Base-by-base conservation (phyloP, 2,113 vertebrate species). In the Petaurus breviceps region DNA sequence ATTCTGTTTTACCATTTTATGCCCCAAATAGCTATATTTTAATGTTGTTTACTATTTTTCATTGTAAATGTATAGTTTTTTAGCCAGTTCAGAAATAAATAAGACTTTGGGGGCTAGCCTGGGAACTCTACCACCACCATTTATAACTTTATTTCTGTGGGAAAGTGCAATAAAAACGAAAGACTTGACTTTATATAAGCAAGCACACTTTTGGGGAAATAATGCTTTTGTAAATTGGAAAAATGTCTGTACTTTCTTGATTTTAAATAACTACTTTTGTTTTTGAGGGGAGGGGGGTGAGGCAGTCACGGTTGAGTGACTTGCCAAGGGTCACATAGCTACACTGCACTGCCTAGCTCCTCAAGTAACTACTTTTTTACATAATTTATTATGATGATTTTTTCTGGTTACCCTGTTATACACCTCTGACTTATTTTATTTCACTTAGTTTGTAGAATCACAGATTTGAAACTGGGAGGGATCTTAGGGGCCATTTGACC, bases 41-140 rank as follows among this genome's bases (percentile, higher is more conserved):
- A 43, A 28, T 84, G 55, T 91, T 95, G 91, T 92, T 3, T 93
- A 93, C 92, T 90, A 51, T 68, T 95, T 94, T 95, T 95, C 46
- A 96, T 92, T 91, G 77, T 23, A 84, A 57, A 57, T 57, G 6
- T 57, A 11, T 57, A 28, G 25, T 57, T 57, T 28, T 57, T 57
- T 49, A 49, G 47, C 57, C 57, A 61, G 9, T 37, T 61, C 28
- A 61, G 57, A 37, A 26, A 37, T 14, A 0, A 49, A 53, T 90
- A 51, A 54, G 90, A 46, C 94, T 95, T 92, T 91, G 90, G 93
- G 92, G 53, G 8, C 31, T 52, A 37, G 49, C 19, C 3, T 90
- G 89, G 47, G 52, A 77, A 92, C 90, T 90, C 11, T 23, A 54
- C 46, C 46, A 54, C 16, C 47, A 54, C 23, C 51, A 92, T 19